Conservation (phyloP, 2,113 vertebrate species). For the Nasalis larvatus region DNA sequence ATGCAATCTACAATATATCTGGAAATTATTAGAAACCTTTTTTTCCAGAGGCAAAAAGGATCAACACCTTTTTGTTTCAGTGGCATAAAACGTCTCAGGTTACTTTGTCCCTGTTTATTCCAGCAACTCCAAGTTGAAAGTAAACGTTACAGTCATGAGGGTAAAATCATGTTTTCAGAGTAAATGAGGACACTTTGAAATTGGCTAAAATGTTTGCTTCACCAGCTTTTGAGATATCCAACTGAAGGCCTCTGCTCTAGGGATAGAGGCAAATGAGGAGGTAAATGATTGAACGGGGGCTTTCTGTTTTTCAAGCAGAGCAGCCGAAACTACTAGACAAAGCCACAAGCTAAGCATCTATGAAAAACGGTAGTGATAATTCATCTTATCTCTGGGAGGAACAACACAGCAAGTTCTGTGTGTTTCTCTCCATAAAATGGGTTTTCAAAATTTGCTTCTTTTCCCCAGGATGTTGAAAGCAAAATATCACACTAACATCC, state of each 20-base stretch:
- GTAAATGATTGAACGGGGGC: neutral
- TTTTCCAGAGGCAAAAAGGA: slow-evolving; percentile 83
- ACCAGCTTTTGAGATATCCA: neutral
- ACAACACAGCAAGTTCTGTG: neutral
- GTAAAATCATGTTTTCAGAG: slow-evolving; percentile 56
- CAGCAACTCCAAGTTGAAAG: slow-evolving; percentile 58
- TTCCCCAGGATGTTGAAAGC: slow-evolving; percentile 60
- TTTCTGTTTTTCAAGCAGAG: slow-evolving; percentile 9
- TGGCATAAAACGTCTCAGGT: slow-evolving; percentile 83
- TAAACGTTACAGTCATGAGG: slow-evolving; percentile 64
- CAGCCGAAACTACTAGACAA: neutral
- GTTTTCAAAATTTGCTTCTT: slow-evolving; percentile 1
- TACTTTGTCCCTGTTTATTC: slow-evolving; percentile 79
- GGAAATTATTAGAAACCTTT: slow-evolving; percentile 86
- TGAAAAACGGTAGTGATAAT: neutral
- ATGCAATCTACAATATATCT: slow-evolving; percentile 82
- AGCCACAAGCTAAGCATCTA: neutral
- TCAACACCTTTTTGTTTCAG: slow-evolving; percentile 86
- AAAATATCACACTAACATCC: slow-evolving; percentile 66
- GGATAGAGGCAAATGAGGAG: slow-evolving; percentile 41
- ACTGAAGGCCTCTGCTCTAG: slow-evolving; percentile 34
- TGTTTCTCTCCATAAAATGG: slow-evolving; percentile 37
- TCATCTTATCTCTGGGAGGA: neutral
- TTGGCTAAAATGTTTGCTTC: slow-evolving; percentile 58
- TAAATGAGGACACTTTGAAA: slow-evolving; percentile 59